Evolutionary conservation across 2,888 invertebrate genomes (phyloP), one percentile per base, ranked within the genome.

Genomic region (Melikaiella ostensackeni): DNA sequence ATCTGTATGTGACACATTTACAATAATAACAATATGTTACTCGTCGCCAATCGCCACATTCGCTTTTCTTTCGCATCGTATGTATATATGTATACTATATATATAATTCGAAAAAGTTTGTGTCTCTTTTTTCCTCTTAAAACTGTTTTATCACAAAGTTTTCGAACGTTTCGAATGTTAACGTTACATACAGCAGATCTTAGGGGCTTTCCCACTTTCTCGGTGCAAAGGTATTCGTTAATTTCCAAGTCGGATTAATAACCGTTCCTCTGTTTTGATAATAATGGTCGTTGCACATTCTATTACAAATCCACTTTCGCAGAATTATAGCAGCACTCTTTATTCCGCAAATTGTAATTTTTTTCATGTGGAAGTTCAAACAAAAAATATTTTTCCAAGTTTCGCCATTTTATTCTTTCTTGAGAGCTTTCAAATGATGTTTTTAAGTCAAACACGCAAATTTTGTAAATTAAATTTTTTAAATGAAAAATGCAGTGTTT

Each of bases 1-100:
- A 85, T 84, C 83, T 87, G 83, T 89, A 88, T 89, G 86, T 87
- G 89, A 89, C 88, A 89, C 89, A 89, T 89, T 89, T 89, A 89
- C 89, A 89, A 86, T 89, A 88, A 89, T 89, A 89, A 89, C 89
- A 89, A 87, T 88, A 88, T 83, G 83, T 86, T 87, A 84, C 81
- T 89, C 84, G 82, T 83, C 86, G 85, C 87, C 84, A 86, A 84
- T 84, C 82, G 79, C 80, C 79, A 80, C 75, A 77, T 70, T 78
- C 77, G 75, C 79, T 78, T 80, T 75, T 50, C 70, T 70, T n/a
- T 70, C 50, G 70, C 81, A 78, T 76, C 83, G 83, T 84, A 84
- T 85, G 83, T 85, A 84, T 86, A 84, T 86, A 84, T 86, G 82
- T 85, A 85, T 84, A 79, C 46, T 66, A 66, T 66, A 85, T 85